Evolutionary conservation across 2,888 invertebrate genomes (phyloP).

Genomic region (Chrysolina oricalcia): DNA sequence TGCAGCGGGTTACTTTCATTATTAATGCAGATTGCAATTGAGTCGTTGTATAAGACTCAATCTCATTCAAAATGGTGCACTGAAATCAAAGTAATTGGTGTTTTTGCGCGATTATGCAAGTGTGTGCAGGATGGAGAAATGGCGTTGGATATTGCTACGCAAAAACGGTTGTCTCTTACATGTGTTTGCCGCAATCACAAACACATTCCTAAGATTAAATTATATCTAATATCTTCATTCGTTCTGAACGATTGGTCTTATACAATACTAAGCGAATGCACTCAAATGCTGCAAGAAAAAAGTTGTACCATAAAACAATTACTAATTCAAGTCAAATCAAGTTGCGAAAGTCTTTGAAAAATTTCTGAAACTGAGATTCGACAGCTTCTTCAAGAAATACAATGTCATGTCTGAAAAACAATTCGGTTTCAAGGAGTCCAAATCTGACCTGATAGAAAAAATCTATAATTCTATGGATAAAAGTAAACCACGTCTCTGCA

Average conservation of each 20-base stretch:
- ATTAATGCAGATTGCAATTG: constrained; percentile 16
- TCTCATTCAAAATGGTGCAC: not conserved
- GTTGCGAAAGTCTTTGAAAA: too few relatives aligned
- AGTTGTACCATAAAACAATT: too few relatives aligned
- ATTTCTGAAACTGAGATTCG: too few relatives aligned
- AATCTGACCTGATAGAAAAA: too few relatives aligned
- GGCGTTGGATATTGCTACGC: not conserved
- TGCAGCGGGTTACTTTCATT: constrained; percentile 18
- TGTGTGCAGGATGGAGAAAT: not conserved
- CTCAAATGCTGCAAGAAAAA: too few relatives aligned
- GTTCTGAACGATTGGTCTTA: not conserved
- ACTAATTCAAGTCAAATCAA: too few relatives aligned
- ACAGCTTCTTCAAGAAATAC: too few relatives aligned
- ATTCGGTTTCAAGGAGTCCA: too few relatives aligned
- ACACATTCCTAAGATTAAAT: not conserved
- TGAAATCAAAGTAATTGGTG: constrained; percentile 1
- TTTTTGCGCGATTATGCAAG: constrained; percentile 14
- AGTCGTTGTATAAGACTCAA: constrained; percentile 16
- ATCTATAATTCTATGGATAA: too few relatives aligned
- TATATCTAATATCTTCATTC: not conserved
- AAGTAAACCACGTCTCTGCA: too few relatives aligned
- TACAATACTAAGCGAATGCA: too few relatives aligned
- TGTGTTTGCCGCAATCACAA: not conserved
- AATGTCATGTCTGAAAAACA: too few relatives aligned
- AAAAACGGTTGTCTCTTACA: not conserved